These are phyloP conservation scores for Drosophila lacertosa DNA, from an alignment of 1,140 invertebrate genomes.

Conservation along the genomic window DNA sequence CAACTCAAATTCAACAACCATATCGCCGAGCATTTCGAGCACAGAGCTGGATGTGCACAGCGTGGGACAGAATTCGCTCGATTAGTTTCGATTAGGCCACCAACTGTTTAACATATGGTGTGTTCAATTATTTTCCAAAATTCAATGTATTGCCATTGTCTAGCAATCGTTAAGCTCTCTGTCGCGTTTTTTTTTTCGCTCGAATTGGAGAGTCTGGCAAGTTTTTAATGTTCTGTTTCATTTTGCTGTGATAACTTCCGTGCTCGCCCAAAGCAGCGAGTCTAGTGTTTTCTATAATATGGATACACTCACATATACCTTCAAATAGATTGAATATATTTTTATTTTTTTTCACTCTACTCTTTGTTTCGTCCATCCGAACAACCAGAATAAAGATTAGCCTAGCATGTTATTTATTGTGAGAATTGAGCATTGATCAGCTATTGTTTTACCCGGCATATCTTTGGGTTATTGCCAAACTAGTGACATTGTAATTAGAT, in stretches of 20 bases:
- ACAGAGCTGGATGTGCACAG: slow-evolving; percentile 58
- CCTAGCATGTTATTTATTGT: slow-evolving; percentile 52
- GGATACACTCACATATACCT: slow-evolving; percentile 10
- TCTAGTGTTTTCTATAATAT: slow-evolving; percentile 11
- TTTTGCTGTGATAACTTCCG: slow-evolving; percentile 58
- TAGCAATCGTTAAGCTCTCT: not conserved
- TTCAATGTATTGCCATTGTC: not conserved
- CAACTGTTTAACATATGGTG: not conserved
- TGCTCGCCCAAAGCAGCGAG: slow-evolving; percentile 39
- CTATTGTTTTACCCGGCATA: slow-evolving; percentile 19
- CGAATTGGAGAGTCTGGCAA: slow-evolving; percentile 8
- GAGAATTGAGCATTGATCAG: slow-evolving; percentile 20
- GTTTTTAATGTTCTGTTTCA: slow-evolving; percentile 30
- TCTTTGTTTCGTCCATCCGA: not conserved
- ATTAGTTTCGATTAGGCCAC: slow-evolving; percentile 35
- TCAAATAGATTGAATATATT: not conserved
- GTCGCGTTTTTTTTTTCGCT: too few relatives aligned
- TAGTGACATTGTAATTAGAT: slow-evolving; percentile 30
- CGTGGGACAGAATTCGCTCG: slow-evolving; percentile 56
- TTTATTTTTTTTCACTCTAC: slow-evolving; percentile 19
- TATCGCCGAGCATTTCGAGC: slow-evolving; percentile 78
- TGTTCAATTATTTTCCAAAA: not conserved
- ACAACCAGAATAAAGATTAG: slow-evolving; percentile 21
- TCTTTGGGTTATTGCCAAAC: slow-evolving; percentile 27
- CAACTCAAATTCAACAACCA: slow-evolving; percentile 73